Percentiles rank a stretch among this genome's conserved stretches.
Conservation (phyloP, 2,888 invertebrate species). For the Portevinia maculata region DNA sequence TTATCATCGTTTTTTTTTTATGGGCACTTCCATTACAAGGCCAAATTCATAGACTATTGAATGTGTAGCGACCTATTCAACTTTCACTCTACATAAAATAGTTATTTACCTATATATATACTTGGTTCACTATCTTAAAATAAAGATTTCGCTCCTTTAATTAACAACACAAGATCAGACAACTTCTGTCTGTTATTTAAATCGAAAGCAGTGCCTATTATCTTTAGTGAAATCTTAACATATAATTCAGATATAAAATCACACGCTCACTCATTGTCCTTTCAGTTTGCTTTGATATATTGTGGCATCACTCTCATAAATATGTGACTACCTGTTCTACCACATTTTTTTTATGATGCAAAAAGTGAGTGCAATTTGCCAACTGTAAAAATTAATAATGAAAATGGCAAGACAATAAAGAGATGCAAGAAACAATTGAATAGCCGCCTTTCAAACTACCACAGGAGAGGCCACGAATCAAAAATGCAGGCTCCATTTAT, state of each 20-base stretch:
- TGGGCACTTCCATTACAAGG: too few relatives aligned
- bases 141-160: too few relatives aligned
- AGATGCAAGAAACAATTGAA: slow-evolving; percentile 3
- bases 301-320: slow-evolving; percentile 5
- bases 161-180: too few relatives aligned
- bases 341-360: slow-evolving; percentile 3
- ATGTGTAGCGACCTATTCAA: too few relatives aligned
- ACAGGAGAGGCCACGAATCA: neutral
- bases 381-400: slow-evolving; percentile 55
- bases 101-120: too few relatives aligned
- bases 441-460: slow-evolving; percentile 17
- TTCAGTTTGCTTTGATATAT: slow-evolving; percentile 18
- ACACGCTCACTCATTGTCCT: slow-evolving; percentile 24
- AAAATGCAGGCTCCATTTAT: neutral
- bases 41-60: too few relatives aligned
- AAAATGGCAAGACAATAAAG: slow-evolving; percentile 45
- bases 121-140: too few relatives aligned
- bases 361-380: slow-evolving; percentile 70
- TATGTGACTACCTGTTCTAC: slow-evolving; percentile 37
- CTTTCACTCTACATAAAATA: too few relatives aligned
- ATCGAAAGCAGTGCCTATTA: too few relatives aligned
- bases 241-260: slow-evolving; percentile 9
- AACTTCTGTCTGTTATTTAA: too few relatives aligned
- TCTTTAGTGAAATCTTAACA: neutral
- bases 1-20: too few relatives aligned